Conservation (phyloP, 2,113 vertebrate genomes). For the Callorhinus ursinus region DNA sequence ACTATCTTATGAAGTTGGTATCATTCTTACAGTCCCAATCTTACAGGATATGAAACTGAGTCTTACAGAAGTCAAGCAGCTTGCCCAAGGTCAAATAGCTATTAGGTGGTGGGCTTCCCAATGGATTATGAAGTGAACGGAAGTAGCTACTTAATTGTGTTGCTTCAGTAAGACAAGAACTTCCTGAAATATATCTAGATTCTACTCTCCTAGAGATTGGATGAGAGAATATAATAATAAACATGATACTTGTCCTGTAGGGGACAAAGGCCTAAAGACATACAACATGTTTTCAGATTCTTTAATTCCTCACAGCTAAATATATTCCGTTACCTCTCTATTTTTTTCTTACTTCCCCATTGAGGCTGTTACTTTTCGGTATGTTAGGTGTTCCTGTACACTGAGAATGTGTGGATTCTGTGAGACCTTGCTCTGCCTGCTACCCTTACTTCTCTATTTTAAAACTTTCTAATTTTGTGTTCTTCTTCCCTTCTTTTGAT, state of each 20-base stretch:
- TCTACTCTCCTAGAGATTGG: background rate
- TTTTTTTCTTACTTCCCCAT: background rate
- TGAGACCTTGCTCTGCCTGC: background rate
- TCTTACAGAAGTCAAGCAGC: background rate
- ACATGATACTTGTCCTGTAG: background rate
- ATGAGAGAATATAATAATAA: background rate
- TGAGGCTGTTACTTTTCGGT: background rate
- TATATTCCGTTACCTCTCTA: background rate
- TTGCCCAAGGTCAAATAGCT: background rate
- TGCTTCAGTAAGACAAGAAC: background rate
- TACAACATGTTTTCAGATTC: background rate
- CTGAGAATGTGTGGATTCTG: background rate
- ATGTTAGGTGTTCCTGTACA: background rate
- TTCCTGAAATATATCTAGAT: background rate
- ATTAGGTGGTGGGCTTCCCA: background rate
- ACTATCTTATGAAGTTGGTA: background rate
- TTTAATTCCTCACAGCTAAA: background rate
- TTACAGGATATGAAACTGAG: conserved; percentile 3
- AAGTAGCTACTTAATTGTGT: background rate
- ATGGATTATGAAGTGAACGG: background rate
- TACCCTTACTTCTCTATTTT: background rate
- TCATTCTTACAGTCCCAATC: background rate
- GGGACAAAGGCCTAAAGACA: background rate
- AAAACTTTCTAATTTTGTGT: conserved; percentile 9
- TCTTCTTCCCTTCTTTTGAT: background rate